phyloP scores from a whole-genome alignment of 2,113 vertebrate genomes.

The Peucedramus taeniatus region DNA sequence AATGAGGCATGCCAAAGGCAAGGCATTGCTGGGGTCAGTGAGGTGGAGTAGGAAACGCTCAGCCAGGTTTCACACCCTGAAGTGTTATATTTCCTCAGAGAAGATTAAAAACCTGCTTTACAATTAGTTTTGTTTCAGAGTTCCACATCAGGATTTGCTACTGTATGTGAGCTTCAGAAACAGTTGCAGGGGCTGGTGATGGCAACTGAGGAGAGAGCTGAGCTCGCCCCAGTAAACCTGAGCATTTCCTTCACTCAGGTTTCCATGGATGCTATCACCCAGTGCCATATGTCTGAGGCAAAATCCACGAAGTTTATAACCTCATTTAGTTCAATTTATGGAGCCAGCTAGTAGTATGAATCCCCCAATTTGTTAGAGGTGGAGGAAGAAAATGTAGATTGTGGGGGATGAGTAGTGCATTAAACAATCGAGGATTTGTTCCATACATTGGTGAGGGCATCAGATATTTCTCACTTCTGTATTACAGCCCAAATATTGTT shows the following conservation, averaged over 20 bases:
- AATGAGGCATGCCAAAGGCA: not conserved
- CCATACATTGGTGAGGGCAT: accelerated
- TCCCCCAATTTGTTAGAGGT: not conserved
- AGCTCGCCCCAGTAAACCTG: not conserved
- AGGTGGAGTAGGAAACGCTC: not conserved
- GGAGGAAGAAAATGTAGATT: not conserved
- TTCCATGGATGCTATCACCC: not conserved
- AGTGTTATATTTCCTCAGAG: not conserved
- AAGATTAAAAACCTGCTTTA: not conserved
- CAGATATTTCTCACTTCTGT: not conserved
- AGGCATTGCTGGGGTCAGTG: not conserved
- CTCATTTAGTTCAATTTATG: not conserved
- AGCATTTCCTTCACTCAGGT: not conserved
- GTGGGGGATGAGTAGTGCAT: not conserved
- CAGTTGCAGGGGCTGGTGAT: not conserved
- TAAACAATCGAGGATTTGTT: not conserved
- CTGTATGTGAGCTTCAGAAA: not conserved
- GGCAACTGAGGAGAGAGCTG: not conserved
- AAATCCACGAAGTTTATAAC: not conserved
- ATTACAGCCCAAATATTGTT: not conserved
- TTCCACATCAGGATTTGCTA: accelerated
- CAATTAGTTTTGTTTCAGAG: not conserved
- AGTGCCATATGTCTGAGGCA: not conserved
- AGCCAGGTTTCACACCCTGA: not conserved
- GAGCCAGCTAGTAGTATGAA: not conserved